A percentile compares a stretch with the other conserved stretches of the same genome.
phyloP scores from a whole-genome alignment of 2,113 vertebrate genomes.

The Deroptyus accipitrinus region DNA sequence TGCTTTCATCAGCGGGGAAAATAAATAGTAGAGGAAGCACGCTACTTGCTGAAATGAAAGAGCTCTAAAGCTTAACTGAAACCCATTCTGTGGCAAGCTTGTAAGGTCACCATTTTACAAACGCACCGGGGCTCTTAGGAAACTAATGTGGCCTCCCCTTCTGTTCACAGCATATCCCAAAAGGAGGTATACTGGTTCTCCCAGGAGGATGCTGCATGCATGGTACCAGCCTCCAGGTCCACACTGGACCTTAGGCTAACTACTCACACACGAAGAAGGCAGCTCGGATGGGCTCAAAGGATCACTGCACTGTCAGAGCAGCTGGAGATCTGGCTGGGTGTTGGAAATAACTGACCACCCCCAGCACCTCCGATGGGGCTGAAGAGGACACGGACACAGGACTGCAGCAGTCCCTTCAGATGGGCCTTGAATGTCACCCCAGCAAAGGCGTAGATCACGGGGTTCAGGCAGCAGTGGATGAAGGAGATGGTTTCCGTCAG shows the following conservation, averaged over 20 bases:
- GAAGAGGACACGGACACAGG: neutral
- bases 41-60: neutral
- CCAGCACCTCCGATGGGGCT: neutral
- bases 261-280: neutral
- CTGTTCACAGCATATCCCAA: rapidly evolving
- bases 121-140: rapidly evolving
- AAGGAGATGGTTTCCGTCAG: constrained; percentile 79
- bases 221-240: neutral
- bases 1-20: neutral
- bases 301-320: neutral
- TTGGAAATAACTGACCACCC: neutral
- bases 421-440: constrained; percentile 82
- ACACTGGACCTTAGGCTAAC: neutral
- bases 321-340: neutral
- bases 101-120: neutral
- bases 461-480: constrained; percentile 84
- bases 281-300: neutral
- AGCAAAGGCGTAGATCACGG: constrained; percentile 84
- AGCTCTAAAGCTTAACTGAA: neutral
- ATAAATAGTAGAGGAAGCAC: neutral
- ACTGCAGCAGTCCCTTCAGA: constrained; percentile 52
- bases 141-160: rapidly evolving
- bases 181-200: neutral
- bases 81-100: neutral
- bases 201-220: neutral